phyloP scores from a whole-genome alignment of 1,140 invertebrate genomes.

The Drosophila auraria region DNA sequence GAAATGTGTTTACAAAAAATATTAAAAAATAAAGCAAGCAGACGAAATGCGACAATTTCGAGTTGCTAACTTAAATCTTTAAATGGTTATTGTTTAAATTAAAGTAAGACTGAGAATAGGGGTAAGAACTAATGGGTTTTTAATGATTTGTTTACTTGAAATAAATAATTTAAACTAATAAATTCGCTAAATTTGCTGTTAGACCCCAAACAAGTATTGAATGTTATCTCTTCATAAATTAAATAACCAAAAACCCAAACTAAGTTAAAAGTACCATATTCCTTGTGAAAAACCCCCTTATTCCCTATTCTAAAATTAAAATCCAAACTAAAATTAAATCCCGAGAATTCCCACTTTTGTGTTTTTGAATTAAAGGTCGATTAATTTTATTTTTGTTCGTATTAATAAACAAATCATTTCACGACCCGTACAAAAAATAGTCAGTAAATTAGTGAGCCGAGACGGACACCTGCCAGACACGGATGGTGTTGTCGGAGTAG shows the following conservation, averaged over 20 bases:
- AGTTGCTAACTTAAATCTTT: constrained; percentile 29
- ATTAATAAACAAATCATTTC: constrained; percentile 58
- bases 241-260: background rate
- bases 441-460: constrained; percentile 85
- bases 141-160: background rate
- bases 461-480: constrained; percentile 99
- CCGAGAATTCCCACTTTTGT: background rate
- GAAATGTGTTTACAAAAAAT: constrained; percentile 60
- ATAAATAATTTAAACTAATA: no score
- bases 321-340: background rate
- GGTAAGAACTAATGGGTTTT: background rate
- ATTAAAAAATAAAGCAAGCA: constrained; percentile 28
- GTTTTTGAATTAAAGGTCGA: constrained; percentile 35
- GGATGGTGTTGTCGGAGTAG: constrained; percentile 99
- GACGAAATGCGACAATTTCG: constrained; percentile 32
- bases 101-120: no score
- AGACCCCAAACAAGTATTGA: no score
- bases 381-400: constrained; percentile 64
- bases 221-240: background rate
- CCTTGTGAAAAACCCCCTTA: background rate
- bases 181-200: no score
- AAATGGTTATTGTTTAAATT: background rate
- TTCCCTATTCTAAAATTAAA: no score
- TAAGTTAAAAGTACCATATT: background rate
- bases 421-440: constrained; percentile 36